Conservation (phyloP, 2,113 vertebrate species). For the Prolemur simus region DNA sequence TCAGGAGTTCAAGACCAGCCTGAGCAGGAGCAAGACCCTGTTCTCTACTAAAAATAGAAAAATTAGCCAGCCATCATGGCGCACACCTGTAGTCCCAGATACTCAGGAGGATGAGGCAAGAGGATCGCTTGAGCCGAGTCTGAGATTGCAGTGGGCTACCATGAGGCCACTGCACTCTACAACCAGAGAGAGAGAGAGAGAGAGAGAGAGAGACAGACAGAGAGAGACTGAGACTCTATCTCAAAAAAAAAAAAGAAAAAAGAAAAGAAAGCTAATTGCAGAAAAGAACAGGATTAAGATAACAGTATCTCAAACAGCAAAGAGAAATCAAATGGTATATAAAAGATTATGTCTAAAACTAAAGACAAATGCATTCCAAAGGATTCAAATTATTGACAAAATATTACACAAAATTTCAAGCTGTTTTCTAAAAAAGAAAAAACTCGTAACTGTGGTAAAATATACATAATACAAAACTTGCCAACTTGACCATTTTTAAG, state of each 20-base stretch:
- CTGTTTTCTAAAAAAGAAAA: not conserved
- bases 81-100: not conserved
- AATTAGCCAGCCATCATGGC: not conserved
- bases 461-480: not conserved
- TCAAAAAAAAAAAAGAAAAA: not conserved
- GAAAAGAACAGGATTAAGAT: not conserved
- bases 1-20: too few relatives aligned
- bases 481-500: conserved; percentile 5
- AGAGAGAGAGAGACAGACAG: too few relatives aligned
- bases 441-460: not conserved
- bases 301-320: not conserved
- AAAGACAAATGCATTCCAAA: not conserved
- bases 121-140: not conserved
- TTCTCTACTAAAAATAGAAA: not conserved
- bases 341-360: conserved; percentile 6
- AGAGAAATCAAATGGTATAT: conserved; percentile 10
- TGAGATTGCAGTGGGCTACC: not conserved
- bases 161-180: not conserved
- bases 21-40: too few relatives aligned
- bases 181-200: not conserved
- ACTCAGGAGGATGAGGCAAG: not conserved
- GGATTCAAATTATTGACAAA: not conserved
- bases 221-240: not conserved
- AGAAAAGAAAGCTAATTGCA: not conserved
- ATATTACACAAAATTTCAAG: conserved; percentile 18